Conservation (phyloP, 2,797 vertebrate genomes). For the Pseudochromis fuscus region DNA sequence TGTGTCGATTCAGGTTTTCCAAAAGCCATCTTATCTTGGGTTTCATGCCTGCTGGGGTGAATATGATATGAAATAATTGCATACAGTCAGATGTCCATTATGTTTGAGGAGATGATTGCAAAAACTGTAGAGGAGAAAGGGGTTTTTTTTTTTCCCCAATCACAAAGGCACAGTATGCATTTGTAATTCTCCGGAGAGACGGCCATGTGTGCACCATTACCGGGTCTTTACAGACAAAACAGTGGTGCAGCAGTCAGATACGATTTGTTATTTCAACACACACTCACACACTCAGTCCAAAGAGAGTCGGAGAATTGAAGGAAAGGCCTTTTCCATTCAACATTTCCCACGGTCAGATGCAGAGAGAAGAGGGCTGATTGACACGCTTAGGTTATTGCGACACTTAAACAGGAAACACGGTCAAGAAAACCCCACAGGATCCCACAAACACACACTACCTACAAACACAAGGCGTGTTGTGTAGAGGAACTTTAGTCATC, state of each 20-base stretch:
- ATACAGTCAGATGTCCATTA: slow-evolving; percentile 33
- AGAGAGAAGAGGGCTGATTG: slow-evolving; percentile 56
- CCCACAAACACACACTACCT: slow-evolving; percentile 26
- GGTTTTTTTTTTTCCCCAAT: neutral
- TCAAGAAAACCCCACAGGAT: slow-evolving; percentile 29
- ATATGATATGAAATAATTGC: slow-evolving; percentile 50
- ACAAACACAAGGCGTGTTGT: slow-evolving; percentile 1
- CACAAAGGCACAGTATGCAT: slow-evolving; percentile 9
- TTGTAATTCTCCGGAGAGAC: slow-evolving; percentile 3
- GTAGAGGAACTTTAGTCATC: neutral
- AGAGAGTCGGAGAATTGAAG: slow-evolving; percentile 68
- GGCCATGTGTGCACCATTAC: slow-evolving; percentile 34
- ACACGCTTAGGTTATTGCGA: slow-evolving; percentile 58
- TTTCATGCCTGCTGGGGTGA: slow-evolving; percentile 49
- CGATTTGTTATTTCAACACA: slow-evolving; percentile 54
- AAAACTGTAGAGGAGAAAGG: slow-evolving; percentile 15
- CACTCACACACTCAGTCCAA: slow-evolving; percentile 47
- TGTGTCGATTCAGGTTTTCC: slow-evolving; percentile 44
- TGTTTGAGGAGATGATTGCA: slow-evolving; percentile 20
- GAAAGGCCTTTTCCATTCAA: slow-evolving; percentile 68
- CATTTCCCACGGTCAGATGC: slow-evolving; percentile 78
- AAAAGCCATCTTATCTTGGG: slow-evolving; percentile 48
- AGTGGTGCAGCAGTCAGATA: slow-evolving; percentile 38
- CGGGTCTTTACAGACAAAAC: slow-evolving; percentile 42
- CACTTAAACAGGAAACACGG: slow-evolving; percentile 61